Evolutionary conservation across 2,888 invertebrate species (phyloP).

Genomic region (Xestia rhomboidea): DNA sequence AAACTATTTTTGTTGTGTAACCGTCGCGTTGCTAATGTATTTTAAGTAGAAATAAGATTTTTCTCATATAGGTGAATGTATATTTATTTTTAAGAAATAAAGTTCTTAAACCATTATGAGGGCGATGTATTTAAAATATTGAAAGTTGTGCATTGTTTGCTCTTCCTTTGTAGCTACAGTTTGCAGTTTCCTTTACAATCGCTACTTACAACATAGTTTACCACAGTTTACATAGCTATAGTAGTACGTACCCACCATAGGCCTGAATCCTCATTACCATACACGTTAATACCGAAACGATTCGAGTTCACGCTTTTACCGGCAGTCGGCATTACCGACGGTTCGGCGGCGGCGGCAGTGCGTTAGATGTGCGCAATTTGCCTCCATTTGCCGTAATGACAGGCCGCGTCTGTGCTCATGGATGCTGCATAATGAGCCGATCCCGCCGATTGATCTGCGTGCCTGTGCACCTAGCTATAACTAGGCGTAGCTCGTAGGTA

Average conservation of each 20-base stretch:
- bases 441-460: constrained; percentile 84
- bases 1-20: no score
- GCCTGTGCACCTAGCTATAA: constrained; percentile 57
- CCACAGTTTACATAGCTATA: constrained; percentile 26
- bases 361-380: constrained; percentile 90
- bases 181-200: neutral
- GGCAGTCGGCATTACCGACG: constrained; percentile 79
- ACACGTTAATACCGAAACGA: constrained; percentile 73
- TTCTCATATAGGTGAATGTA: no score
- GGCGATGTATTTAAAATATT: neutral
- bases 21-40: no score
- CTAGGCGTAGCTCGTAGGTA: constrained; percentile 62
- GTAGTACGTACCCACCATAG: constrained; percentile 35
- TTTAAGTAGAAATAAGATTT: no score
- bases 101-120: no score
- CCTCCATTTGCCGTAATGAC: constrained; percentile 89
- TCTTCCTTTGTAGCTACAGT: neutral
- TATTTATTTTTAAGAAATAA: no score
- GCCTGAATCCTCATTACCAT: constrained; percentile 79
- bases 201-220: neutral
- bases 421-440: constrained; percentile 89
- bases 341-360: constrained; percentile 77
- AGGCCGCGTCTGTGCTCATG: constrained; percentile 81
- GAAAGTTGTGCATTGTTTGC: neutral
- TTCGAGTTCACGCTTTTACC: constrained; percentile 83